These are phyloP conservation scores for Drosophila arawakana DNA, from an alignment of 1,140 invertebrate species.

Conservation along the genomic window DNA sequence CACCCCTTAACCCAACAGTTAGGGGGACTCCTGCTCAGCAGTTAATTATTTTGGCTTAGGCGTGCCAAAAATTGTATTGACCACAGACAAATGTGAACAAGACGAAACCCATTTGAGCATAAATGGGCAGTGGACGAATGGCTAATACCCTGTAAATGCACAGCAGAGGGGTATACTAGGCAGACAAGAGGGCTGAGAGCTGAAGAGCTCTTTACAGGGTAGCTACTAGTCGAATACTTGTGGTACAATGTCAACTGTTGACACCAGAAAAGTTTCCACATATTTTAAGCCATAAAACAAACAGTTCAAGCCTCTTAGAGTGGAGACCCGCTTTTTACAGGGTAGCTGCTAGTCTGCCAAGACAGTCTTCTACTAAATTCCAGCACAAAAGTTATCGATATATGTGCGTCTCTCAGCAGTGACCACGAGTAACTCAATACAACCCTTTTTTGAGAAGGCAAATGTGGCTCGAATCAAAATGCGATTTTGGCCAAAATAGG, in stretches of 20 bases:
- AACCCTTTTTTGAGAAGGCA: neutral
- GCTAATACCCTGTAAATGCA: conserved; percentile 19
- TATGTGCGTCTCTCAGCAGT: neutral
- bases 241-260: too few species aligned
- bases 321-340: too few species aligned
- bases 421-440: neutral
- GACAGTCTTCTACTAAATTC: too few species aligned
- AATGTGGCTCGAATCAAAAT: neutral
- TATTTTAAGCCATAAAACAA: too few species aligned
- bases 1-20: neutral
- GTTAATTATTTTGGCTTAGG: conserved; percentile 73
- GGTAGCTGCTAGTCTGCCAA: too few species aligned
- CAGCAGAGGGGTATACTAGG: too few species aligned
- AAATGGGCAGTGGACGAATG: conserved; percentile 6
- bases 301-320: too few species aligned
- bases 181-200: neutral
- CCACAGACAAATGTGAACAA: conserved; percentile 50
- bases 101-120: conserved; percentile 30
- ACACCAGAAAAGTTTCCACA: too few species aligned
- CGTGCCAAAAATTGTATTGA: conserved; percentile 61
- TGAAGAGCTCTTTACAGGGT: too few species aligned
- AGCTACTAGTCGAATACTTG: too few species aligned
- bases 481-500: conserved; percentile 17
- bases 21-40: conserved; percentile 29
- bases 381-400: conserved; percentile 1